phyloP scores from a whole-genome alignment of 2,113 vertebrate species.

The Dinomys branickii region DNA sequence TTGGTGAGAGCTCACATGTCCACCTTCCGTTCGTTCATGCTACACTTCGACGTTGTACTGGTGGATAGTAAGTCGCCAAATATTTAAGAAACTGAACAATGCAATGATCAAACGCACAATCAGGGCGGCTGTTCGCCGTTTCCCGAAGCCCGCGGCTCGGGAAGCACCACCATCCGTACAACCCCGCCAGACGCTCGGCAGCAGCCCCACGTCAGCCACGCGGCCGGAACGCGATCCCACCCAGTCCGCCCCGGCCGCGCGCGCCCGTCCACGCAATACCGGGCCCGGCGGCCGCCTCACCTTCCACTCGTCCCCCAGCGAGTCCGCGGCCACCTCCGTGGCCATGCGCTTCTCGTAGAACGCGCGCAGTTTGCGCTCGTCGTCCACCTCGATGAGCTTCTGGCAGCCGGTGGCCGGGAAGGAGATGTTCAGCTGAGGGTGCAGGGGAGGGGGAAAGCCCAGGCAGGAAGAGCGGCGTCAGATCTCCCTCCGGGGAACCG shows the following conservation, averaged over 20 bases:
- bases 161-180: background rate
- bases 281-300: slow-evolving; percentile 85
- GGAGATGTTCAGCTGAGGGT: slow-evolving; percentile 95
- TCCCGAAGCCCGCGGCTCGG: background rate
- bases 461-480: too few relatives aligned
- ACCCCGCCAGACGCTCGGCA: background rate
- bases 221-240: background rate
- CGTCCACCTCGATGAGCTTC: slow-evolving; percentile 98
- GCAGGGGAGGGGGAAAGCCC: too few relatives aligned
- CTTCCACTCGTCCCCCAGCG: slow-evolving; percentile 99
- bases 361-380: slow-evolving; percentile 97
- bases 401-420: slow-evolving; percentile 99
- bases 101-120: background rate
- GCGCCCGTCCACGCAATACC: too few relatives aligned
- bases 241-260: too few relatives aligned
- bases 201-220: background rate
- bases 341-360: slow-evolving; percentile 99
- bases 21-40: background rate
- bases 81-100: background rate
- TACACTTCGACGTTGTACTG: background rate
- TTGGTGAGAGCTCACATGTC: background rate
- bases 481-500: too few relatives aligned
- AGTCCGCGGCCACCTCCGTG: slow-evolving; percentile 94
- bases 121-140: background rate
- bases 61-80: background rate